Evolutionary conservation across 2,888 invertebrate species (phyloP), one percentile per base, ranked within the genome.

Genomic region (Drosophila engyochracea): DNA sequence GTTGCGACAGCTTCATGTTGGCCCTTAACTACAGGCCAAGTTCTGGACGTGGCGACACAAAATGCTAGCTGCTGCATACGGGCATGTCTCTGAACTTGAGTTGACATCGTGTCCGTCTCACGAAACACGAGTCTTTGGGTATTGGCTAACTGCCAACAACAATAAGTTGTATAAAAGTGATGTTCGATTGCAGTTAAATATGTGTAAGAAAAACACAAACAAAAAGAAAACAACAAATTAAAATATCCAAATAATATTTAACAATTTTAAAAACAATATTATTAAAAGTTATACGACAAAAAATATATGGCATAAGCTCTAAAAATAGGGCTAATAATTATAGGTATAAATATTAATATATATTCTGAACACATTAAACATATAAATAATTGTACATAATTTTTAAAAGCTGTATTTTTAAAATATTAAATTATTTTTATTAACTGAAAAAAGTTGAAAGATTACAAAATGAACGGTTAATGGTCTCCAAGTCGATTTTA

Each of bases 21-120:
- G 70, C 74, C 68, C 85, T 85, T 79, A 82, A 75, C 83, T 82
- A 74, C 76, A 76, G 79, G 67, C 72, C 70, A 82, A 84, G 74
- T 82, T 82, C 58, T 77, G 55, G 35, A 64, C 70, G 30, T 35
- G 16, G 61, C 71, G 58, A 76, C 74, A 60, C 62, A 39, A 57
- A 69, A 44, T 44, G 31, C 22, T 53, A 37, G 37, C 19, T 39
- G 47, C 65, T n/a, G 22, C 33, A 55, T 30, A 35, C 12, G 28
- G 9, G 9, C 39, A 57, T 41, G 55, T 55, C 37, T 55, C 37
- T 41, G 16, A n/a, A 30, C 10, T 31, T 22, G 44, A 2, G 58
- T 58, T 31, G 41, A 22, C 16, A 16, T 22, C 16, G 30, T 33
- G 53, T 16, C n/a, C 53, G 22, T 58, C 44, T 22, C 58, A 58